Evolutionary conservation across 2,888 invertebrate genomes (phyloP).

Genomic region (Euphydryas editha): DNA sequence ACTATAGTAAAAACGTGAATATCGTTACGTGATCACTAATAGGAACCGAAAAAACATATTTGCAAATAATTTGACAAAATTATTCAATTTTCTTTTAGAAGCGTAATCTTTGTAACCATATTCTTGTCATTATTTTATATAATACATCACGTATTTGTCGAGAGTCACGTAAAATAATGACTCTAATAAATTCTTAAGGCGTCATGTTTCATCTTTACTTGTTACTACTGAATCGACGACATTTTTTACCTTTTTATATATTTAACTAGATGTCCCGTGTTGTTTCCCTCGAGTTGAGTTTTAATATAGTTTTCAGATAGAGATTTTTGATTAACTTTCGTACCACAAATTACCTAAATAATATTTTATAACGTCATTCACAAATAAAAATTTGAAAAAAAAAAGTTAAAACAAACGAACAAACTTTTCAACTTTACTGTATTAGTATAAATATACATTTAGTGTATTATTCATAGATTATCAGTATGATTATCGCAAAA

Average conservation of each 20-base stretch:
- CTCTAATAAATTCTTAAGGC: background rate
- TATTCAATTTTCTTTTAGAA: background rate
- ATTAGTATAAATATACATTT: background rate
- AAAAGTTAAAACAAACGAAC: background rate
- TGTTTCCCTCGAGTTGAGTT: too few relatives aligned
- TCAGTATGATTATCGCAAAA: background rate
- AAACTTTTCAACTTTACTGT: background rate
- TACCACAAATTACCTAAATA: too few relatives aligned
- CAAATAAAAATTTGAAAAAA: too few relatives aligned
- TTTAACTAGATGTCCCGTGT: too few relatives aligned
- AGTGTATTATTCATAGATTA: slow-evolving; percentile 6
- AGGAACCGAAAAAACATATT: background rate
- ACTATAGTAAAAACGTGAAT: too few relatives aligned
- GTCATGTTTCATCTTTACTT: background rate
- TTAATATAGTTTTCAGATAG: too few relatives aligned
- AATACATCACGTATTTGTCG: slow-evolving; percentile 2
- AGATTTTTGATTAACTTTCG: too few relatives aligned
- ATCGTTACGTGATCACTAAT: background rate
- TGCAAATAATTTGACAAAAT: background rate
- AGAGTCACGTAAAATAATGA: slow-evolving; percentile 36
- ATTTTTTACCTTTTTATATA: too few relatives aligned
- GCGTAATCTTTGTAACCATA: background rate
- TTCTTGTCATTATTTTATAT: background rate
- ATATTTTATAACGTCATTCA: too few relatives aligned
- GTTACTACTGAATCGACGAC: background rate